Evolutionary conservation across 2,888 invertebrate genomes (phyloP), one percentile per base, ranked within the genome.

Genomic region (Cheilosia soror): DNA sequence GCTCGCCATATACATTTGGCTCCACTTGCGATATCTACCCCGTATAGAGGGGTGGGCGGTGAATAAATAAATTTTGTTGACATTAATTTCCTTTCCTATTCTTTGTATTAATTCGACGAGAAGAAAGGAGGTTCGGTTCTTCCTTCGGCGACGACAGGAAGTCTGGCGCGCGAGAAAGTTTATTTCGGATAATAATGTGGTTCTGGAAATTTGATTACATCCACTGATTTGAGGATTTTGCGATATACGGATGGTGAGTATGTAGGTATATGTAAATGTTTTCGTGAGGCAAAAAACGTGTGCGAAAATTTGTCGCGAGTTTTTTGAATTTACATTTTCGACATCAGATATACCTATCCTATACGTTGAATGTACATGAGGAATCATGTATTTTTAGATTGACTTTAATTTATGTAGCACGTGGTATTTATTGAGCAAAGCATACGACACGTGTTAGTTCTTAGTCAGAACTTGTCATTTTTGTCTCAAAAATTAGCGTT

Each of bases 61-160:
- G 51, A 15, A 63, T 69, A 65, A 76, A 76, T 76, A 63, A 65
- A 76, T 47, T 81, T 76, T 81, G 76, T 81, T 81, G 81, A 69
- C 69, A 81, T 81, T 71, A 57, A 76, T 81, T 76, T 71, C 58
- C 58, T 65, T 33, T 69, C 25, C 42, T 58, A 33, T 68, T 62
- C 37, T 62, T 11, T 11, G 53, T 68, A 76, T 81, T 76, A 63
- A 71, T 81, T 81, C 27, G 37, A 44, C 6, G 13, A 40, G 51
- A 40, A 55, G 42, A 44, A 33, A 33, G 9, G 42, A 29, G 15
- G 13, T 20, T 20, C 11, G 4, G 37, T 37, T 63, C 66, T 63
- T 51, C 40, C 55, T 47, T 49, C 9, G 33, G 47, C 27, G 82
- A 78, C 83, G 83, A 63, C 83, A 83, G 73, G 63, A 78, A 73